Base-by-base conservation (phyloP, 2,888 invertebrate species). In the Meteorus cinctellus region DNA sequence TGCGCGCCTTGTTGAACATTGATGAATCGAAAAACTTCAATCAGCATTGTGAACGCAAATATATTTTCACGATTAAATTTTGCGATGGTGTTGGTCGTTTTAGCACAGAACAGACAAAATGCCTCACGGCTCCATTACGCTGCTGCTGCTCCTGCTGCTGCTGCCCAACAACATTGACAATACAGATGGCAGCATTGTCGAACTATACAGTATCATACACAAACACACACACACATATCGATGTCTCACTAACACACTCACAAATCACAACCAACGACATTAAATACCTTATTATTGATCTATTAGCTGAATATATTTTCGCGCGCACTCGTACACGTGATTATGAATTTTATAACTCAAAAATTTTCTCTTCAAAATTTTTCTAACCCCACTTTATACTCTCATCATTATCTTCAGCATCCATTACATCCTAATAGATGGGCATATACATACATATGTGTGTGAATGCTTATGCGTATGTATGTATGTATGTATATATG, bases 101-200 rank as follows among this genome's bases (percentile, higher is more conserved):
- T 41, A 34, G 41, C 41, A 41, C 41, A 81, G 83, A 82, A 83
- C 83, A 83, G 83, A 84, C 83, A 88, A 86, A 87, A 87, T 88
- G 88, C 88, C 81, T 88, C 88, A 88, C 86, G 87, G 87, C 88
- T 88, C 89, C 89, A 89, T 89, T 89, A 88, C 87, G 85, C 86
- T 86, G 75, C 75, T 75, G 77, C 76, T 76, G 76, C 75, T 76
- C 67, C 76, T 76, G 79, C 82, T 86, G 85, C 81, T 83, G 83
- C 86, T 87, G 86, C 92, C 92, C 91, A 92, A 92, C 92, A 92
- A 94, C 92, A 94, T 94, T 94, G 94, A 94, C 94, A 94, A 93
- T 93, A 93, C 92, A 95, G 94, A 93, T 93, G 94, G 94, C 94
- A 93, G 92, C 92, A 92, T 92, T 89, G 91, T 91, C 90, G 91